Evolutionary conservation across 1,140 invertebrate genomes (phyloP), one percentile per base, ranked within the genome.

Genomic region (Trissolcus basalis): DNA sequence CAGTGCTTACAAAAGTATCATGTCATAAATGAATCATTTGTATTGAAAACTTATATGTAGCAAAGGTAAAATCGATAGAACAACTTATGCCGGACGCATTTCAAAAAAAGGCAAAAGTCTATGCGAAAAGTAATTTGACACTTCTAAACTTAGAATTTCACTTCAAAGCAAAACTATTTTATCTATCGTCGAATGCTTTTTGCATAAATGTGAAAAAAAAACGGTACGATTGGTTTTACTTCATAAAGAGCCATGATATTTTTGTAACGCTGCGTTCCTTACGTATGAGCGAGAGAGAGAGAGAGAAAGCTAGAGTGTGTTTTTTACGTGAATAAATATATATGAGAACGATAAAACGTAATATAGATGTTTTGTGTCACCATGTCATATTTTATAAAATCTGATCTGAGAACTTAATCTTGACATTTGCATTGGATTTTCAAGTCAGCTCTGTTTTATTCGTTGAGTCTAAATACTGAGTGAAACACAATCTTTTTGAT

Each of bases 291-390:
- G 61, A 74, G 71, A 70, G 73, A 27, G 19, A 27, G 6, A 27
- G 6, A 27, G 19, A 27, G 19, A 27, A 6, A 27, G 19, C 19
- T 27, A 77, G 63, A 60, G 72, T 77, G 72, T 77, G 78, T 80
- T 77, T 79, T 80, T 77, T 80, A 80, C 70, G 51, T 51, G 67
- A 75, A 68, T 77, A 74, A 56, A 39, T 77, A 67, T 64, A 75
- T 69, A 75, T 59, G 49, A 68, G 56, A 69, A 80, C 36, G 13
- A 15, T 60, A 65, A 69, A 39, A 45, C 60, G 65, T 70, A 41
- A 35, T 70, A 74, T 71, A 68, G 59, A 71, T 64, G 70, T 74
- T 74, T 78, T 74, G 69, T 80, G 61, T 71, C 70, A 71, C 56
- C 41, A 58, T 69, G 50, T 74, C 36, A 78, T 71, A 61, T 68